These are phyloP conservation scores for Arizona elegans DNA, from an alignment of 2,113 vertebrate species.

Conservation along the genomic window DNA sequence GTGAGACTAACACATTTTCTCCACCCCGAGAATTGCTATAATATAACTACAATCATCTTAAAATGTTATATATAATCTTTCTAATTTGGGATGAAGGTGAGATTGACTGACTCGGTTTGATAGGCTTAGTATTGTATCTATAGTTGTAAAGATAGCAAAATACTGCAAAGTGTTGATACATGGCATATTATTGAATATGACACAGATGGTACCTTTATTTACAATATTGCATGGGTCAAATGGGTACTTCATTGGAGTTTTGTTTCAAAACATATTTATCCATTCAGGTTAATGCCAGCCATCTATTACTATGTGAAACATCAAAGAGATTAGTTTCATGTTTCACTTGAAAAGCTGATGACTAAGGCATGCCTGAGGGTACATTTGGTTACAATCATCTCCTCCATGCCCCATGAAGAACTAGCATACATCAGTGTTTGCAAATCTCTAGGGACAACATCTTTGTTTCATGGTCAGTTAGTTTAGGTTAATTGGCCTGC, in stretches of 20 bases:
- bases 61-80: neutral
- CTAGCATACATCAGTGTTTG: neutral
- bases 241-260: constrained; percentile 7
- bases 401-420: neutral
- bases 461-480: neutral
- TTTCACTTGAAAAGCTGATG: constrained; percentile 16
- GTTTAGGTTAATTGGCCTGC: neutral
- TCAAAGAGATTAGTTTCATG: neutral
- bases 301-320: neutral
- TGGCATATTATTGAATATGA: constrained; percentile 7
- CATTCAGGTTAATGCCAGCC: neutral
- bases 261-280: constrained; percentile 1
- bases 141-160: neutral
- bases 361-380: neutral
- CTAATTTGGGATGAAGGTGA: neutral
- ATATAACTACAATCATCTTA: neutral
- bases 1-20: neutral
- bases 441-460: neutral
- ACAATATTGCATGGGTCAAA: neutral
- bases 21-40: neutral
- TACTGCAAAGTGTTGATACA: constrained; percentile 4
- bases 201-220: neutral
- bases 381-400: neutral
- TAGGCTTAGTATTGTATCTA: constrained; percentile 8
- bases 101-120: neutral